phyloP scores from a whole-genome alignment of 2,113 vertebrate genomes.

The Ariopsis seemanni region DNA sequence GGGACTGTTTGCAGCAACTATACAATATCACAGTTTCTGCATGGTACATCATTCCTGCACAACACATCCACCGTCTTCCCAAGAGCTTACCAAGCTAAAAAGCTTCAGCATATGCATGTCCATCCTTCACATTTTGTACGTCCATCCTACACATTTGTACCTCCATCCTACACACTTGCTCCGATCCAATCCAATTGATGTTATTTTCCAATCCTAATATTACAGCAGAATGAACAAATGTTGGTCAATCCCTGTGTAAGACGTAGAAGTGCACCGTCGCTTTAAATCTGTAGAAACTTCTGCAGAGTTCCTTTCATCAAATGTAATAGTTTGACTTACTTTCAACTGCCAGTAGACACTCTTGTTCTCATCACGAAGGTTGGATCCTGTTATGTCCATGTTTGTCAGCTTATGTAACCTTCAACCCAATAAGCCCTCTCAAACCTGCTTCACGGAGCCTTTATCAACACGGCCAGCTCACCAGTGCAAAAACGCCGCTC shows the following conservation, averaged over 20 bases:
- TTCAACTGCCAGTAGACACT: background rate
- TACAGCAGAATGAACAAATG: background rate
- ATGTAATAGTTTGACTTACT: background rate
- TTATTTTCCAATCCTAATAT: background rate
- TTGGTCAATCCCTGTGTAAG: background rate
- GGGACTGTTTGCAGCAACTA: background rate
- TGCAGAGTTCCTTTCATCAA: background rate
- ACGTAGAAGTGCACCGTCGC: background rate
- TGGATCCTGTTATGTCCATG: background rate
- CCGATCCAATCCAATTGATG: background rate
- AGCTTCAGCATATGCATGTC: background rate
- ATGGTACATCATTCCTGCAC: background rate
- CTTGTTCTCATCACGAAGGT: background rate
- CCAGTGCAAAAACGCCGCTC: background rate
- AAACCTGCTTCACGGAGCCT: constrained; percentile 16
- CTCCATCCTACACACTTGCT: background rate
- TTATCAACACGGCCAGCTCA: background rate
- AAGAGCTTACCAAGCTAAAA: background rate
- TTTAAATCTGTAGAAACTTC: background rate
- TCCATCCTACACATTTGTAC: background rate
- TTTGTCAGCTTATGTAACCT: constrained; percentile 38
- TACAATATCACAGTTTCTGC: background rate
- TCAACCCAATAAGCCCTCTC: constrained; percentile 13
- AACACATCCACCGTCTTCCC: background rate
- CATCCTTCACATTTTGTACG: background rate